Evolutionary conservation across 2,113 vertebrate species (phyloP), one percentile per base, ranked within the genome.

Genomic region (Nannobrachium achirus): DNA sequence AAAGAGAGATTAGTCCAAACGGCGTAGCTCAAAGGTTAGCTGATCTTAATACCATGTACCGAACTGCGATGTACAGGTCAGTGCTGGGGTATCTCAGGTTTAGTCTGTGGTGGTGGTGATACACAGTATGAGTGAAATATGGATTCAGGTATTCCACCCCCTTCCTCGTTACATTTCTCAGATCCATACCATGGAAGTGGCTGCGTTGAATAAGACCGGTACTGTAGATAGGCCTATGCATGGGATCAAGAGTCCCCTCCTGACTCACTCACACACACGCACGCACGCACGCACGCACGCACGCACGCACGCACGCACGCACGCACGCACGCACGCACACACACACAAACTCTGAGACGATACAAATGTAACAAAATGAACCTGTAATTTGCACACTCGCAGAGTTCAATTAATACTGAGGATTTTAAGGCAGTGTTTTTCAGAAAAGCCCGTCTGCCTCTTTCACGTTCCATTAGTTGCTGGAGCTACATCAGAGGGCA

Each of bases 401-500:
- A 39, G 14, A 49, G 14, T 40, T 15, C 14, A 33, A 33, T 33
- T 1, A 33, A 33, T 33, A 33, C 25, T 33, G 25, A 33, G 25
- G 25, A 33, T 33, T 33, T 33, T 81, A 88, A 86, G 82, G 82
- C 86, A 87, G 84, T 89, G 86, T 90, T 89, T 89, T 89, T 85
- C 84, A 91, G 85, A 84, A 33, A 88, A 89, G 89, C 91, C 91
- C 90, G 85, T 91, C 90, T 92, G 91, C 88, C 93, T 95, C 95
- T 96, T 97, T 97, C 93, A 97, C 96, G 97, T 91, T 88, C 91
- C 91, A 92, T 93, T 93, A 92, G 88, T 83, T 92, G 88, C 89
- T 93, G 89, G 91, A 93, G 87, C 89, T 82, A 90, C 90, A 91
- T 93, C 88, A 91, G 89, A 98, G 95, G 93, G 93, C 94, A 95